A percentile compares a stretch with the other conserved stretches of the same genome.
These are phyloP conservation scores for Gymnoscopelus braueri DNA, from an alignment of 2,797 vertebrate species.

Conservation along the genomic window DNA sequence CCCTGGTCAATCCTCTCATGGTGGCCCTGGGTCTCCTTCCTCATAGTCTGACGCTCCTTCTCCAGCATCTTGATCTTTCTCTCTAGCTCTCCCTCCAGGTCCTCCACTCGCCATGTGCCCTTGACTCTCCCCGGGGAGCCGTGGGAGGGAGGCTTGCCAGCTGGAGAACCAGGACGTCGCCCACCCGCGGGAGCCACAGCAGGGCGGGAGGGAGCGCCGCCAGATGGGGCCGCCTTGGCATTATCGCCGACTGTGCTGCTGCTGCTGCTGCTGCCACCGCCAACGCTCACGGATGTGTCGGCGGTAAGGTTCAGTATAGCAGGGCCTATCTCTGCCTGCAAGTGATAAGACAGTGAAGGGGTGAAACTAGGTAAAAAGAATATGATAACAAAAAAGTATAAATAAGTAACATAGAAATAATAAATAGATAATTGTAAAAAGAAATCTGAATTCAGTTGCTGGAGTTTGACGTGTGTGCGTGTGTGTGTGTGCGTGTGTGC, in stretches of 20 bases:
- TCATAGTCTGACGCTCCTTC: slow-evolving; percentile 80
- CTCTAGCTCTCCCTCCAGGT: slow-evolving; percentile 82
- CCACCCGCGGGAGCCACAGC: slow-evolving; percentile 9
- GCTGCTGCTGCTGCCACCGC: not conserved
- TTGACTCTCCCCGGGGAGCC: slow-evolving; percentile 57
- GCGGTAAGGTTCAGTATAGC: not conserved
- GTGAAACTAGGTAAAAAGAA: not conserved
- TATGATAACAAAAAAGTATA: no score
- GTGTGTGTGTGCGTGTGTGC: slow-evolving; percentile 4
- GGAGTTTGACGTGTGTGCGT: not conserved
- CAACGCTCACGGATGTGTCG: not conserved
- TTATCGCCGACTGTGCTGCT: slow-evolving; percentile 25
- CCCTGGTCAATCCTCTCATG: slow-evolving; percentile 80
- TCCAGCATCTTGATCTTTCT: slow-evolving; percentile 82
- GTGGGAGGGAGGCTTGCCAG: slow-evolving; percentile 50
- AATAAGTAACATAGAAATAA: no score
- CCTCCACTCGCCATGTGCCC: slow-evolving; percentile 78
- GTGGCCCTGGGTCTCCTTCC: slow-evolving; percentile 78
- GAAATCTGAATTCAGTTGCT: no score
- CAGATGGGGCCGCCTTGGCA: slow-evolving; percentile 41
- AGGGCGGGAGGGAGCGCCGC: slow-evolving; percentile 40
- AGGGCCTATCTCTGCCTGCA: slow-evolving; percentile 73
- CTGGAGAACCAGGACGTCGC: slow-evolving; percentile 52
- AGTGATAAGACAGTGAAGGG: not conserved
- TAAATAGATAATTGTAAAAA: no score